Conservation (phyloP, 2,113 vertebrate genomes). For the Climacteris rufus region DNA sequence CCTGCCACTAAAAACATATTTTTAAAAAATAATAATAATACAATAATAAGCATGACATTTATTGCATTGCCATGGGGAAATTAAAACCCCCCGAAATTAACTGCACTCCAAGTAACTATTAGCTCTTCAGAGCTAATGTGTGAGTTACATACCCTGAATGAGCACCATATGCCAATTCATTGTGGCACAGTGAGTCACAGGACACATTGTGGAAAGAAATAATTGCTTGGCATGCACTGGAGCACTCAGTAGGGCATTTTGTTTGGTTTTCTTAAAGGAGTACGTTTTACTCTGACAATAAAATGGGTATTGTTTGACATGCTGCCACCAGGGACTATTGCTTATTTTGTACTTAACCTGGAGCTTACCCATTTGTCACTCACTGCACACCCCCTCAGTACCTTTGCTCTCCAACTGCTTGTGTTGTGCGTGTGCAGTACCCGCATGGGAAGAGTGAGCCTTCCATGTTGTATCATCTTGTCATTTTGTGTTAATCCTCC, state of each 20-base stretch:
- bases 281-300: not conserved
- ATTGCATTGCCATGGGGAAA: not conserved
- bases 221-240: constrained; percentile 19
- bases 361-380: not conserved
- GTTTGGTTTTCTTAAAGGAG: constrained; percentile 33
- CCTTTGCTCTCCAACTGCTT: not conserved
- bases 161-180: constrained; percentile 25
- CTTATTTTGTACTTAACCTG: constrained; percentile 11
- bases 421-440: not conserved
- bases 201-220: not conserved
- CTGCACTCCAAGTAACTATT: constrained; percentile 6
- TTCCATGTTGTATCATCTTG: not conserved
- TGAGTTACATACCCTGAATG: constrained; percentile 29
- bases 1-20: not conserved
- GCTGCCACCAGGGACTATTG: not conserved
- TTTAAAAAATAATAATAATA: not conserved
- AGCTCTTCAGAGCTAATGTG: not conserved
- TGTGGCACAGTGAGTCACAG: constrained; percentile 37
- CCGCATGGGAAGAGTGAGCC: not conserved
- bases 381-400: not conserved
- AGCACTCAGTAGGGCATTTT: not conserved
- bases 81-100: not conserved
- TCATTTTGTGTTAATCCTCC: not conserved
- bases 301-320: not conserved
- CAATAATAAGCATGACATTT: constrained; percentile 33